phyloP scores from a whole-genome alignment of 2,888 invertebrate genomes.

The Smittia sp. region DNA sequence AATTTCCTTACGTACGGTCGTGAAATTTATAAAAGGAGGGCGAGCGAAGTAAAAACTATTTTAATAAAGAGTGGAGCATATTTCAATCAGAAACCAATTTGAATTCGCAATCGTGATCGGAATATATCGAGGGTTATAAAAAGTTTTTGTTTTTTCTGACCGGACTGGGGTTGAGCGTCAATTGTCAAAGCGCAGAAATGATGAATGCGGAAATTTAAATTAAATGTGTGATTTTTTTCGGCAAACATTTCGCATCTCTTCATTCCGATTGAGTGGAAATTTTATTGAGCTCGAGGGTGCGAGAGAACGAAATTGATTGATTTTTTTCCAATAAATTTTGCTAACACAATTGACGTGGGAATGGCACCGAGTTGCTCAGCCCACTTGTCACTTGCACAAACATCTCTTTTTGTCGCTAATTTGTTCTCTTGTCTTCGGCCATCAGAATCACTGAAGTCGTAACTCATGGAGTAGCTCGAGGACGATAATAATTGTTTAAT shows the following conservation, averaged over 20 bases:
- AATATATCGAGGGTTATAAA: constrained; percentile 2
- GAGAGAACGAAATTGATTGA: neutral
- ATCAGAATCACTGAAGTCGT: too few species aligned
- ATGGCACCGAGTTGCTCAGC: neutral
- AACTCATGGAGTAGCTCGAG: too few species aligned
- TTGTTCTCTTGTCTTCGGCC: too few species aligned
- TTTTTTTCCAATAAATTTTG: neutral
- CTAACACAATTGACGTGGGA: neutral
- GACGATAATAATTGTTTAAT: too few species aligned
- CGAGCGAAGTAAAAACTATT: constrained; percentile 9
- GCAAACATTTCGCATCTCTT: neutral
- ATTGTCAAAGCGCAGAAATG: neutral
- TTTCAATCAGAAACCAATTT: constrained; percentile 30
- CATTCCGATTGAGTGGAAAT: neutral
- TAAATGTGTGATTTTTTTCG: neutral
- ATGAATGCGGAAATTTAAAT: neutral
- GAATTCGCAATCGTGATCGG: constrained; percentile 7
- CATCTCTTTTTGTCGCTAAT: neutral
- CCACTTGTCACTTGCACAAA: neutral
- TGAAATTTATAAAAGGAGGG: neutral
- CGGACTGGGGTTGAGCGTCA: neutral
- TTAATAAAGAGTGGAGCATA: constrained; percentile 13
- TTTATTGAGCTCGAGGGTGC: neutral
- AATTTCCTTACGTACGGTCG: neutral
- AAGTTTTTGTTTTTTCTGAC: neutral